Conservation (phyloP, 23 tunicate genomes). For the Halocynthia aurantium region DNA sequence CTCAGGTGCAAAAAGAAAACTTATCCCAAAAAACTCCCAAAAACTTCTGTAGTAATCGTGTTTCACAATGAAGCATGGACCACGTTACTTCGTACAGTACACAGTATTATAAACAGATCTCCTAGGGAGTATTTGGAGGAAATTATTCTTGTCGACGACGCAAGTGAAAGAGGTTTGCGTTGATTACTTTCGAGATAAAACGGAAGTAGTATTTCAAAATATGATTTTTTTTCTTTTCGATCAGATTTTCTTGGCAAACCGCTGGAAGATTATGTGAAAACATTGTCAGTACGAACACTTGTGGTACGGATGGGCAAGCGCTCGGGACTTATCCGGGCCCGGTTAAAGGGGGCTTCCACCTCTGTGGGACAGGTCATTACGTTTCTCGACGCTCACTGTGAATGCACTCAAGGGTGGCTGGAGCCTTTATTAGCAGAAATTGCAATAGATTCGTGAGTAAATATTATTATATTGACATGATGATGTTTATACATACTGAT, state of each 20-base stretch:
- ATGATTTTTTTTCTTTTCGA: neutral
- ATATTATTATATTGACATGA: too few species aligned
- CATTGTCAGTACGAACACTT: constrained; percentile 45
- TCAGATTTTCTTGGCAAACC: constrained; percentile 65
- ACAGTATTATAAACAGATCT: constrained; percentile 86
- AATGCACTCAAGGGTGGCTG: constrained; percentile 92
- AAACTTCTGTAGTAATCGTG: constrained; percentile 61
- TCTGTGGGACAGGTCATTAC: constrained; percentile 79
- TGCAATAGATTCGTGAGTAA: constrained; percentile 58
- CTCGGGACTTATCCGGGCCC: constrained; percentile 79
- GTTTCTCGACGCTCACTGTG: constrained; percentile 90
- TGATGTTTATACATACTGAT: too few species aligned
- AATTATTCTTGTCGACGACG: constrained; percentile 87
- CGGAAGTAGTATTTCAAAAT: too few species aligned
- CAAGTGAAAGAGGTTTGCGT: constrained; percentile 41
- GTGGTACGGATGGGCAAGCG: constrained; percentile 68
- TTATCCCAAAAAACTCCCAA: constrained; percentile 55
- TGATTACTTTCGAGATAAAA: too few species aligned
- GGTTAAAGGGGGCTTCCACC: constrained; percentile 71
- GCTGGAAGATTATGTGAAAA: constrained; percentile 61
- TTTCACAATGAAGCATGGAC: constrained; percentile 87
- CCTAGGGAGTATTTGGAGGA: constrained; percentile 75
- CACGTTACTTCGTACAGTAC: constrained; percentile 82
- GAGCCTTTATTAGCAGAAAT: constrained; percentile 84
- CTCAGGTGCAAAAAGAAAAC: constrained; percentile 41